phyloP scores from a whole-genome alignment of 2,888 invertebrate species.

The Amphiduros pacificus region DNA sequence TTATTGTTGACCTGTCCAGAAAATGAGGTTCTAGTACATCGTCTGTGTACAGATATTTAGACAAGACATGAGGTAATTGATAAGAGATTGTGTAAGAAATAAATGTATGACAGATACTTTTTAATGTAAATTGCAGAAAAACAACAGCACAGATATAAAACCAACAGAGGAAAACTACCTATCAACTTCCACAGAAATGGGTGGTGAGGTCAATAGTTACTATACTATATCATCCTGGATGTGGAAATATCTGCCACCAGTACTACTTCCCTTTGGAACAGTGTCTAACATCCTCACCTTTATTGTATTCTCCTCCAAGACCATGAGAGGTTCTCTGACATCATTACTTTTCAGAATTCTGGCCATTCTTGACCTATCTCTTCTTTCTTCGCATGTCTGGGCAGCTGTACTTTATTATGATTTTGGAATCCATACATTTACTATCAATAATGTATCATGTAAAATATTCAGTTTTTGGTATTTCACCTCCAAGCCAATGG shows the following conservation, averaged over 20 bases:
- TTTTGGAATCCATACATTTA: background rate
- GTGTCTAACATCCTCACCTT: background rate
- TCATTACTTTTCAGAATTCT: background rate
- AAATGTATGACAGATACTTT: no score
- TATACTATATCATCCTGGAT: background rate
- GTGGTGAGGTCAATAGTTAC: background rate
- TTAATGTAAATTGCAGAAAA: no score
- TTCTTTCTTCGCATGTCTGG: background rate
- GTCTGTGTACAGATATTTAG: no score
- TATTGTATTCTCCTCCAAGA: background rate
- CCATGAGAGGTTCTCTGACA: background rate
- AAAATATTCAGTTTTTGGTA: background rate
- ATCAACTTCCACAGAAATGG: background rate
- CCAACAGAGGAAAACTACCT: no score
- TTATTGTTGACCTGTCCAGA: no score
- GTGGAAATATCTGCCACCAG: background rate
- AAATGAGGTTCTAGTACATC: no score
- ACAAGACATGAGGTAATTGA: no score
- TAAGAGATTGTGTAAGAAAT: no score
- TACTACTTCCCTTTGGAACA: background rate
- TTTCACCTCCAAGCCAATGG: background rate
- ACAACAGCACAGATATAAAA: no score
- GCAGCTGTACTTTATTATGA: background rate
- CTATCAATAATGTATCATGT: background rate
- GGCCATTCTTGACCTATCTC: background rate